Base-by-base conservation (phyloP, 2,888 invertebrate genomes). In the Acrocera orbiculus region DNA sequence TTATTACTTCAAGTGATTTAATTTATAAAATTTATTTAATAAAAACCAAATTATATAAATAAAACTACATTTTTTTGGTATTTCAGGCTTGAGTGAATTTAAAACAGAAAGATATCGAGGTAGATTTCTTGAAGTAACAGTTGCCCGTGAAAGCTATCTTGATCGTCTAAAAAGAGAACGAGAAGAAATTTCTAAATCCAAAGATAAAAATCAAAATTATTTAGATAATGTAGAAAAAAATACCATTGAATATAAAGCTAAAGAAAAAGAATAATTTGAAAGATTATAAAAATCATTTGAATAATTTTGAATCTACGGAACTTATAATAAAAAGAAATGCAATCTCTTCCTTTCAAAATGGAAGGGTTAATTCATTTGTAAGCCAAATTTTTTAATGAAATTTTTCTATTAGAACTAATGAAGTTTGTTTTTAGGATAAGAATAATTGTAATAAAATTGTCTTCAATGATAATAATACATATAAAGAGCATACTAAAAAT, bases 141-240 rank as follows among this genome's bases (percentile, higher is more conserved):
- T 73, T 40, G 78, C 78, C 9, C 68, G 73, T 44, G 78, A 78
- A 52, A 76, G 73, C 47, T 78, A 78, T 46, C 51, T 78, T 35
- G 76, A 76, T 43, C 63, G 73, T 26, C 56, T 77, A 16, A 73
- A 74, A 51, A 63, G 70, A 32, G 76, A 76, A 55, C 59, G 76
- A 31, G 63, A 66, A 44, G 65, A 68, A 45, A n/a, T n/a, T n/a
- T n/a, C n/a, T n/a, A n/a, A n/a, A n/a, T n/a, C n/a, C n/a, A n/a
- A n/a, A n/a, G n/a, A n/a, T n/a, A n/a, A n/a, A n/a, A n/a, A n/a
- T n/a, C n/a, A n/a, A n/a, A n/a, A n/a, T n/a, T n/a, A n/a, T n/a
- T n/a, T n/a, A n/a, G n/a, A n/a, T n/a, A n/a, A n/a, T n/a, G n/a
- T n/a, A n/a, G n/a, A n/a, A n/a, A n/a, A n/a, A 6, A 35, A 36